These are phyloP conservation scores for Aphrophora alni DNA, from an alignment of 2,888 invertebrate genomes.

Conservation along the genomic window DNA sequence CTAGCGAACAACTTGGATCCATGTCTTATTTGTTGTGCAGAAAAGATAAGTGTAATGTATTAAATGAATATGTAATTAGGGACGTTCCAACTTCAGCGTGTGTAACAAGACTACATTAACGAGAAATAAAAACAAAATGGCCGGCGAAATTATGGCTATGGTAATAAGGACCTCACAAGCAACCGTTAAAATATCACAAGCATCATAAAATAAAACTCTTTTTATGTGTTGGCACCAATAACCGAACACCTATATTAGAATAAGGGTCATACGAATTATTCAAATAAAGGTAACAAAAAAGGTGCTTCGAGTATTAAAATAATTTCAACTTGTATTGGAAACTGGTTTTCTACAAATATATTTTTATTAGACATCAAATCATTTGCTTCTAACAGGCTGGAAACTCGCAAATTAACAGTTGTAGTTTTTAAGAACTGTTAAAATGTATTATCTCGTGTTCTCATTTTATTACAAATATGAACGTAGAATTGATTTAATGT, in stretches of 20 bases:
- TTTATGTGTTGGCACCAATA: constrained; percentile 19
- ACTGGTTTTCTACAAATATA: background rate
- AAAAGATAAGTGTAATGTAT: background rate
- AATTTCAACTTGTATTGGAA: too few relatives aligned
- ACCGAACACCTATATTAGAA: constrained; percentile 7
- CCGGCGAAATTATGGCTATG: constrained; percentile 37
- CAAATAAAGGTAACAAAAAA: background rate
- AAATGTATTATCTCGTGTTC: too few relatives aligned
- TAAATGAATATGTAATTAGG: background rate
- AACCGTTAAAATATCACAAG: constrained; percentile 17
- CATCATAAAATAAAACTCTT: constrained; percentile 18
- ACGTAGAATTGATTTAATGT: too few relatives aligned
- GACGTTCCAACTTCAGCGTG: background rate
- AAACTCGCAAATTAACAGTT: too few relatives aligned
- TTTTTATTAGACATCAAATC: too few relatives aligned
- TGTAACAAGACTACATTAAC: constrained; percentile 18
- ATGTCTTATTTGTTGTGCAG: background rate
- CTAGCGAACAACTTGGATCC: too few relatives aligned
- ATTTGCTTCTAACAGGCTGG: too few relatives aligned
- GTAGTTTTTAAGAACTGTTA: too few relatives aligned
- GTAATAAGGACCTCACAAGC: constrained; percentile 28
- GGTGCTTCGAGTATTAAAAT: too few relatives aligned
- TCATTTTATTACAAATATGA: too few relatives aligned
- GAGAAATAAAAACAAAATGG: constrained; percentile 38
- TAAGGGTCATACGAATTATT: background rate